phyloP scores from a whole-genome alignment of 2,888 invertebrate species.

The Lysandra coridon region DNA sequence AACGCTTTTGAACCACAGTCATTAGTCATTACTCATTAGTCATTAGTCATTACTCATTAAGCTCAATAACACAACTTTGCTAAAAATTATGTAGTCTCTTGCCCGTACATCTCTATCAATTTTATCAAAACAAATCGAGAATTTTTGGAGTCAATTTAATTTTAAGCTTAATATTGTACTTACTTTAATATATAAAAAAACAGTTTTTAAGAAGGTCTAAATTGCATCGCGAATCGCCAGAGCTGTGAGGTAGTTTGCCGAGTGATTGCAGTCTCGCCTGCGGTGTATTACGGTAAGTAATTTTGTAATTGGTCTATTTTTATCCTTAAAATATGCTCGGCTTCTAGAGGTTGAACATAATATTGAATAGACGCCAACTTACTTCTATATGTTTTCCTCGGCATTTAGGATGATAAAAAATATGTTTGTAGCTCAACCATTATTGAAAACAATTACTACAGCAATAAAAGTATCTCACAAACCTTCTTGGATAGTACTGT shows the following conservation, averaged over 20 bases:
- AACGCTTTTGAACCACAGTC: too few relatives aligned
- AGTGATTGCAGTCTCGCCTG: slow-evolving; percentile 30
- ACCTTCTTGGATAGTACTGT: background rate
- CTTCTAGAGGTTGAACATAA: background rate
- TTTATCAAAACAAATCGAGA: too few relatives aligned
- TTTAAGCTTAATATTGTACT: background rate
- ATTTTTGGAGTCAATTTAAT: too few relatives aligned
- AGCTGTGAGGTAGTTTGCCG: slow-evolving; percentile 30
- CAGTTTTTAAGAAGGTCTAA: slow-evolving; percentile 28
- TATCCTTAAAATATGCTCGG: background rate
- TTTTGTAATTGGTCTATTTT: slow-evolving; percentile 18
- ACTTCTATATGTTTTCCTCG: background rate
- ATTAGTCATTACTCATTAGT: too few relatives aligned
- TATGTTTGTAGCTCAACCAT: background rate
- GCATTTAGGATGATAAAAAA: background rate
- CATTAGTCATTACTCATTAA: too few relatives aligned
- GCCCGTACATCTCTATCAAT: too few relatives aligned
- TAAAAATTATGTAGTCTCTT: too few relatives aligned
- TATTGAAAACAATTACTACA: background rate
- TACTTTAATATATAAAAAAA: slow-evolving; percentile 2
- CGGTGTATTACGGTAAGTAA: slow-evolving; percentile 31
- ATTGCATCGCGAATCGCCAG: background rate
- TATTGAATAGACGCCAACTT: background rate
- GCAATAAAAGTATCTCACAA: background rate
- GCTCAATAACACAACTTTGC: too few relatives aligned